Conservation (phyloP, 2,113 vertebrate species). For the Spilogale gracilis region DNA sequence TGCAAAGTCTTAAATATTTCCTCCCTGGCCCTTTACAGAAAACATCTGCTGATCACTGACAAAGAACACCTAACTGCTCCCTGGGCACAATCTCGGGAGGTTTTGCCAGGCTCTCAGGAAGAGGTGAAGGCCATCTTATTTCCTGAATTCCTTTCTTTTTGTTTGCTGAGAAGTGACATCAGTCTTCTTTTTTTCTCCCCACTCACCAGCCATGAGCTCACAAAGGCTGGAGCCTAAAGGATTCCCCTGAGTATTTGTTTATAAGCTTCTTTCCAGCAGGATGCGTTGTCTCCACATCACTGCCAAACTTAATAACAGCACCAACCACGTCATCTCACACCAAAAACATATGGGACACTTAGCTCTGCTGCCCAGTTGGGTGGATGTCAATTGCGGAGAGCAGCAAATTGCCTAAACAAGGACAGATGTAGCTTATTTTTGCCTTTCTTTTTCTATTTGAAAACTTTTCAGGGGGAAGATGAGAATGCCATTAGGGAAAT, state of each 20-base stretch:
- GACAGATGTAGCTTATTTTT: conserved; percentile 54
- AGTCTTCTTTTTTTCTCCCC: background rate
- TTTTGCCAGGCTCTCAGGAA: background rate
- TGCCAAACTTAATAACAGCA: conserved; percentile 33
- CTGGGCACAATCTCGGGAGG: accelerated
- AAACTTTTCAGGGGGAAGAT: background rate
- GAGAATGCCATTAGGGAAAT: conserved; percentile 57
- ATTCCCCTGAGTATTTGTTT: conserved; percentile 40
- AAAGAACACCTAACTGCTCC: background rate
- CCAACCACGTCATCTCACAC: background rate
- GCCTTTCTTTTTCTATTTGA: conserved; percentile 60
- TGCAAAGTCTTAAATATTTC: background rate
- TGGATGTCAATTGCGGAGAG: conserved; percentile 30
- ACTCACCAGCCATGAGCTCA: conserved; percentile 40
- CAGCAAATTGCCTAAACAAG: conserved; percentile 52
- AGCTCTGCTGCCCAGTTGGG: background rate
- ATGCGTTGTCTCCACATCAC: background rate
- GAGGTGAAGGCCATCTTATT: background rate
- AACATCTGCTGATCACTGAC: background rate
- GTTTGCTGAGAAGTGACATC: conserved; percentile 51
- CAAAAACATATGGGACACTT: background rate
- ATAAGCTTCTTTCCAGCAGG: conserved; percentile 16
- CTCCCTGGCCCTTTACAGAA: background rate
- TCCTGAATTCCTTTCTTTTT: background rate
- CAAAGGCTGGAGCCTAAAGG: conserved; percentile 32